Base-by-base conservation (phyloP, 2,888 invertebrate genomes). In the Ochropleura plecta region DNA sequence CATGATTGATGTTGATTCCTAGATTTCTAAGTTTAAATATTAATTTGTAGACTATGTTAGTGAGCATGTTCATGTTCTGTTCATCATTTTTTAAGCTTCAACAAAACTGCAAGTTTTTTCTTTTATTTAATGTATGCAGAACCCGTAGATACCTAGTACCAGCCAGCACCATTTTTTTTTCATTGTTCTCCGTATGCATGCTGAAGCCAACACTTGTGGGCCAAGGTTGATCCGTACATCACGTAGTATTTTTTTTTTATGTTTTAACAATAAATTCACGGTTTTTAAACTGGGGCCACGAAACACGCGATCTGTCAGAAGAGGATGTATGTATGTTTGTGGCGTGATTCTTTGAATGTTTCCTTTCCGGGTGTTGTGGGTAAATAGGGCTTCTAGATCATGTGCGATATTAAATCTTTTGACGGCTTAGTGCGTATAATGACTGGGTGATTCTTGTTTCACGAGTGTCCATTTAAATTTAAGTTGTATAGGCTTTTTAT, bases 221-320 rank as follows among this genome's bases (percentile, higher is more conserved):
- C 92, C 93, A 93, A 93, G 93, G 93, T 85, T 89, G 82, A 72
- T 81, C 81, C 83, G 87, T 78, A 86, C 89, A 90, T 91, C 90
- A 91, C 90, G 92, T 91, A 89, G 85, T 76, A 46, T 78, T 85
- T 85, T 84, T n/a, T 83, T 68, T 73, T 57, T 78, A 76, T 78
- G 69, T 79, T 83, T 83, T 77, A 83, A 85, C 85, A 79, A 83
- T 85, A 88, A 86, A 86, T 87, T 80, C 78, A 83, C 81, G 84
- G 81, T 83, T 86, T 86, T 79, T 74, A 82, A 81, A 81, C 73
- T 78, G 71, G 79, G 75, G 84, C 86, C 18, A 75, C 40, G 70
- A 78, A 88, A 78, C 80, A 77, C 70, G 83, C 88, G 81, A 81
- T 65, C 10, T 65, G 42, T 64, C 66, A 74, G 16, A 5, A 74